Evolutionary conservation across 2,113 vertebrate species (phyloP).

Genomic region (Ameiurus melas): DNA sequence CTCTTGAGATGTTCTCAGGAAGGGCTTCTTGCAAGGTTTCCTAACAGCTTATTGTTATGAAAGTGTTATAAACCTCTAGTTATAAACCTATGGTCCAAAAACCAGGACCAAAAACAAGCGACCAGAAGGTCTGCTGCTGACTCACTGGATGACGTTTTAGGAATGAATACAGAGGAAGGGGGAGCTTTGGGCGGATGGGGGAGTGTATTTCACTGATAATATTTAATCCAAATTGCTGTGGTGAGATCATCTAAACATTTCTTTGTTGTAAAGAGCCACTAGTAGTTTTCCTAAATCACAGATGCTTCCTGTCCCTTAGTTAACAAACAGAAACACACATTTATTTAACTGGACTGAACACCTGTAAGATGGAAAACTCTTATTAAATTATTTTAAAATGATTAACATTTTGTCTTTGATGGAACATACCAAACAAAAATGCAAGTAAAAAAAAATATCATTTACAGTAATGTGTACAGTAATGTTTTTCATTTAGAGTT

Average conservation of each 20-base stretch:
- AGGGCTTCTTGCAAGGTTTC: neutral
- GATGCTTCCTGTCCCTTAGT: neutral
- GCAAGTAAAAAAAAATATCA: neutral
- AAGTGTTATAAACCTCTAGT: conserved; percentile 47
- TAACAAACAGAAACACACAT: neutral
- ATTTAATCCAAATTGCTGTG: conserved; percentile 54
- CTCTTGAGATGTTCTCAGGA: neutral
- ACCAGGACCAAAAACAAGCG: conserved; percentile 52
- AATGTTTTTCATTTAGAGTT: neutral
- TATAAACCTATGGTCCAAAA: conserved; percentile 42
- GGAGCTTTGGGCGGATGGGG: neutral
- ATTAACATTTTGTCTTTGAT: neutral
- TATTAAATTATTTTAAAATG: neutral
- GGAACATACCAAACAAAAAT: neutral
- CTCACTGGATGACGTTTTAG: conserved; percentile 54
- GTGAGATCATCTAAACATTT: conserved; percentile 48
- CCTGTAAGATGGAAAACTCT: neutral
- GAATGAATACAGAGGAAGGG: conserved; percentile 34
- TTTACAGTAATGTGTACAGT: neutral
- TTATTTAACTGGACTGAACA: neutral
- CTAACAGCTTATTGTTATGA: neutral
- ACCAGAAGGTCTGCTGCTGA: conserved; percentile 58
- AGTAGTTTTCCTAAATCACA: conserved; percentile 1
- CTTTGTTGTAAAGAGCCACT: conserved; percentile 25
- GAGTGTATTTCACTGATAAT: conserved; percentile 20